Evolutionary conservation across 2,797 vertebrate genomes (phyloP).

Genomic region (Pelochelys cantorii): DNA sequence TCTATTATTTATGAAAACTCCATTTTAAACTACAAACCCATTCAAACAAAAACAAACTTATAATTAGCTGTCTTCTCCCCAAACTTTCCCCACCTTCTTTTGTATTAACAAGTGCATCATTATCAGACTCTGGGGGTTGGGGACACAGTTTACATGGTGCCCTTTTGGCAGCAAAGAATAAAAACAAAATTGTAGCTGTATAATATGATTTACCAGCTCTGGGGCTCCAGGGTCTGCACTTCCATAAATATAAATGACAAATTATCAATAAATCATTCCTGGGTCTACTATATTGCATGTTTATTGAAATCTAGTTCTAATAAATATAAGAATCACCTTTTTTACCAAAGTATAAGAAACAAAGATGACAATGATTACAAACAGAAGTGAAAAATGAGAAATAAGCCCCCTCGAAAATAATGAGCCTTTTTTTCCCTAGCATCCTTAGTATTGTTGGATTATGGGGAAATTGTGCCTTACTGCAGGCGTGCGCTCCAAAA

Average conservation of each 20-base stretch:
- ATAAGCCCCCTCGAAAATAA: slow-evolving; percentile 62
- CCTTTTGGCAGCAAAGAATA: slow-evolving; percentile 70
- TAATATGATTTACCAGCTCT: slow-evolving; percentile 83
- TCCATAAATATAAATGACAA: slow-evolving; percentile 88
- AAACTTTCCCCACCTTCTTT: slow-evolving; percentile 50
- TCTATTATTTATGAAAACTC: slow-evolving; percentile 80
- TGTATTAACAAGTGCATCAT: slow-evolving; percentile 72
- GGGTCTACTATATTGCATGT: slow-evolving; percentile 85
- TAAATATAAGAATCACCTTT: slow-evolving; percentile 84
- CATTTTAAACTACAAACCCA: slow-evolving; percentile 84
- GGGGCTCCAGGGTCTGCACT: slow-evolving; percentile 78
- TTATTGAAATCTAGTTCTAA: slow-evolving; percentile 86
- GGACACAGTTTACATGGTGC: slow-evolving; percentile 64
- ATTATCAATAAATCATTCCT: slow-evolving; percentile 87
- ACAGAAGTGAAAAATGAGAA: slow-evolving; percentile 81
- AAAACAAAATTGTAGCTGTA: slow-evolving; percentile 72
- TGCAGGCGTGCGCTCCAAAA: slow-evolving; percentile 38
- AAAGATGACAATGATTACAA: slow-evolving; percentile 85
- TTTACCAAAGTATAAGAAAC: slow-evolving; percentile 83
- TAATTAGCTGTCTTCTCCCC: slow-evolving; percentile 76
- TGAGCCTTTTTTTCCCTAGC: neutral
- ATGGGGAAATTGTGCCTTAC: slow-evolving; percentile 13
- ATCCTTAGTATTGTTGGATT: slow-evolving; percentile 49
- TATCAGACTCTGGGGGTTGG: slow-evolving; percentile 57
- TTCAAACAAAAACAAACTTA: slow-evolving; percentile 84